Conservation (phyloP, 2,113 vertebrate species). For the Arizona elegans region DNA sequence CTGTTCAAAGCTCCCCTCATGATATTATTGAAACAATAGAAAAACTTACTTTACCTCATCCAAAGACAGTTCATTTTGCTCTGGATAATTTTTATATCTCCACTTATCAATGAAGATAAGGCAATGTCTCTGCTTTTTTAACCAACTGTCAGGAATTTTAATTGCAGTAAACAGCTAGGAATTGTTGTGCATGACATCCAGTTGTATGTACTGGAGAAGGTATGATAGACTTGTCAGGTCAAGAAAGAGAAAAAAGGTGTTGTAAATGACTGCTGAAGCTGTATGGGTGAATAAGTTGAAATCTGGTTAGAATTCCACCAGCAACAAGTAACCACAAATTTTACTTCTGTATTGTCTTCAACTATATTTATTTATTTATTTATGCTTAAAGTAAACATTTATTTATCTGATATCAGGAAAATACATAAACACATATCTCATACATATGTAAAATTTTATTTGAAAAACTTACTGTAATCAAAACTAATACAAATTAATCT, state of each 20-base stretch:
- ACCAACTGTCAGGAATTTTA: background rate
- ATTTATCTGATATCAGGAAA: too few relatives aligned
- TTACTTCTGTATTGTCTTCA: too few relatives aligned
- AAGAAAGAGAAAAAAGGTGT: background rate
- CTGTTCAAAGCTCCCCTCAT: rapidly evolving
- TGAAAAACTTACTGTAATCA: too few relatives aligned
- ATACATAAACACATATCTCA: too few relatives aligned
- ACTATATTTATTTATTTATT: background rate
- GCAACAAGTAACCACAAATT: background rate
- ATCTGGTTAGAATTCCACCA: background rate
- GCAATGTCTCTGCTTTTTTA: background rate
- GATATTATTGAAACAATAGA: background rate
- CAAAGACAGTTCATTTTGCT: background rate
- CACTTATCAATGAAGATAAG: background rate
- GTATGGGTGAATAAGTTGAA: too few relatives aligned
- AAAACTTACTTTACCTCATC: background rate
- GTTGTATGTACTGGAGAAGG: background rate
- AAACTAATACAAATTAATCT: too few relatives aligned
- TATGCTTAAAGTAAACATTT: too few relatives aligned
- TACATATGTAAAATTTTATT: too few relatives aligned
- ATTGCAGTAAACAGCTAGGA: background rate
- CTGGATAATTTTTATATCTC: background rate
- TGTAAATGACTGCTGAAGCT: background rate
- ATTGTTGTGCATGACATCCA: background rate
- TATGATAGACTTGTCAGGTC: background rate